A percentile compares a stretch with the other conserved stretches of the same genome.
These are phyloP conservation scores for Agelas oroides DNA, from an alignment of 37 sponge, comb jelly and placozoan species.

Conservation along the genomic window DNA sequence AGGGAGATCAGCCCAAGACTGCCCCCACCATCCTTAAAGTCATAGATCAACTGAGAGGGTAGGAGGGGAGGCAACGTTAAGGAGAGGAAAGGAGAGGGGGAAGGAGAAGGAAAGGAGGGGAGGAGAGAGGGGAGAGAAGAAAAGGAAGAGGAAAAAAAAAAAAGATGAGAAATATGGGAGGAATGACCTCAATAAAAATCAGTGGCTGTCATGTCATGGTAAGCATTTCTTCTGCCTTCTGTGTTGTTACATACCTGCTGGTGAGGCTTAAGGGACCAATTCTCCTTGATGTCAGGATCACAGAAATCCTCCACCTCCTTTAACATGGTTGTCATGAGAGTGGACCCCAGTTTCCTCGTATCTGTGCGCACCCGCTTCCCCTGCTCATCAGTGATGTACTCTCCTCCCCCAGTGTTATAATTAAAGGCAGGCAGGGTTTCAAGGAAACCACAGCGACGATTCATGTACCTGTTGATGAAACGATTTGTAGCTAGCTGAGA, in stretches of 20 bases:
- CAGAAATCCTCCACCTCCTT: slow-evolving; percentile 81
- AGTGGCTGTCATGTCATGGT: too few species aligned
- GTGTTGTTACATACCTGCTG: slow-evolving; percentile 71
- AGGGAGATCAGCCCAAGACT: slow-evolving; percentile 72
- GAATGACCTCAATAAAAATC: too few species aligned
- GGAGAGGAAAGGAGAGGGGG: too few species aligned
- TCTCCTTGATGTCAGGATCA: slow-evolving; percentile 63
- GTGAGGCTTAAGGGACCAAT: slow-evolving; percentile 73
- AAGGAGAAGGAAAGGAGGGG: too few species aligned
- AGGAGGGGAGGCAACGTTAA: too few species aligned
- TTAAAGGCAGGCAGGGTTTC: slow-evolving; percentile 72
- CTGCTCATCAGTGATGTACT: slow-evolving; percentile 23
- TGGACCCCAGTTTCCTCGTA: slow-evolving; percentile 80
- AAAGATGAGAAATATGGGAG: too few species aligned
- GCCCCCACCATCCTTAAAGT: slow-evolving; percentile 71
- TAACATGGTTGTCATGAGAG: slow-evolving; percentile 85
- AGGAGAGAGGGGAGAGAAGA: too few species aligned
- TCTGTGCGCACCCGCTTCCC: slow-evolving; percentile 43
- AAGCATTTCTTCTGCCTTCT: too few species aligned
- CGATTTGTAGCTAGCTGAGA: too few species aligned
- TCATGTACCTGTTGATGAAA: slow-evolving; percentile 70
- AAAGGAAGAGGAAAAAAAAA: too few species aligned
- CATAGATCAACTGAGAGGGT: slow-evolving; percentile 62
- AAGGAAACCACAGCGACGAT: slow-evolving; percentile 75
- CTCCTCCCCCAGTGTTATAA: slow-evolving; percentile 74